Evolutionary conservation across 1,140 invertebrate genomes (phyloP), one percentile per base, ranked within the genome.

Genomic region (Colletes gigas): DNA sequence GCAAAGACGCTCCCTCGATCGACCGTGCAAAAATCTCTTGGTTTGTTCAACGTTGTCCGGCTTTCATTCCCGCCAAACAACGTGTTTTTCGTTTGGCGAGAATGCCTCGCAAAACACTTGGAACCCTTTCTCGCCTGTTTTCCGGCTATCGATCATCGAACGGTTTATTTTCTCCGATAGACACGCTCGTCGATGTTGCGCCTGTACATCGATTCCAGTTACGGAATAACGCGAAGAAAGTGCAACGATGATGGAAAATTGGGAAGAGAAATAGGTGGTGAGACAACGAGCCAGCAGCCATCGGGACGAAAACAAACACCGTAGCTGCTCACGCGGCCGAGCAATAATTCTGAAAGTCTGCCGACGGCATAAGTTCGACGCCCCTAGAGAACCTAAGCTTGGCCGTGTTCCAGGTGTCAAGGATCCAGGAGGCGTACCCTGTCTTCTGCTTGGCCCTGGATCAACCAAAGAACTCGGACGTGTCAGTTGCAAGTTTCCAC

Each of bases 341-440:
- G 90, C 85, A 90, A 92, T 92, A 91, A 92, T 91, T 93, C 90
- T 90, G 89, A 89, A 91, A 89, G 89, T 88, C 91, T 92, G 91
- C 89, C 88, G 89, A 83, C 89, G 90, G 89, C 91, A 85, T 88
- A 92, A 91, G 92, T 91, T 92, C 89, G 89, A 90, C 88, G 89
- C 88, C 83, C 83, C 78, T 87, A 70, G 83, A 67, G 82, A 69
- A 83, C 83, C 84, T 77, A 83, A 87, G 84, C 87, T 92, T 92
- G 92, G 92, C 91, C 81, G 72, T 77, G 84, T 92, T 92, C 91
- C 92, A 92, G 91, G 90, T 92, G 92, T 92, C 91, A 92, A 91
- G 90, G 90, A 90, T 91, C 89, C 78, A 82, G 83, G 62, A 89
- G 88, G 88, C 88, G 88, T 88, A 89, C 83, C 90, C 82, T 88